Percentiles rank a stretch among this genome's conserved stretches.
Conservation (phyloP, 2,888 invertebrate genomes). For the Philaethria dido region DNA sequence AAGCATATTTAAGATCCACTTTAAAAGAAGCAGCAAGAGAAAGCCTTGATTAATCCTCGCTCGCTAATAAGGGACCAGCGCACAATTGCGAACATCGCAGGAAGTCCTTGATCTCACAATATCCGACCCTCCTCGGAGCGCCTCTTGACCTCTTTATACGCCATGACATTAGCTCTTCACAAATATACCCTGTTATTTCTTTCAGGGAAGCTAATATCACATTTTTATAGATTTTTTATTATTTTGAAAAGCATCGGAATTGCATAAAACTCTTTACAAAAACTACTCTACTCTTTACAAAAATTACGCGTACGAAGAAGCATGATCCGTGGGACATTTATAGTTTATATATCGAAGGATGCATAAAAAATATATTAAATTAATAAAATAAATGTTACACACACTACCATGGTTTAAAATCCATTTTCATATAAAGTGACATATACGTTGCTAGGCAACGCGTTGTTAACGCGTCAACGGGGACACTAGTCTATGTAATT, state of each 20-base stretch:
- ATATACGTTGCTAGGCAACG: too few species aligned
- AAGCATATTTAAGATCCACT: constrained; percentile 15
- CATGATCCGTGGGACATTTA: too few species aligned
- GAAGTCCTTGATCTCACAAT: constrained; percentile 36
- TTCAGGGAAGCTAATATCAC: background rate
- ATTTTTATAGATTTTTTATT: background rate
- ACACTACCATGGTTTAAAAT: too few species aligned
- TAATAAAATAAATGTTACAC: too few species aligned
- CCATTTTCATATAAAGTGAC: too few species aligned
- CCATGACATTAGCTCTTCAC: constrained; percentile 36
- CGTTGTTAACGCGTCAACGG: too few species aligned
- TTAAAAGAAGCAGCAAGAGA: background rate
- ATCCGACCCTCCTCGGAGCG: constrained; percentile 35
- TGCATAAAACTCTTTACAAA: too few species aligned
- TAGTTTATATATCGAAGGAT: too few species aligned
- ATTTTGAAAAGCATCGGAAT: background rate
- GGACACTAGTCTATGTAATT: too few species aligned
- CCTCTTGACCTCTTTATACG: constrained; percentile 40
- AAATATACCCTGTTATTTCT: constrained; percentile 23
- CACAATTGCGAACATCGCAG: constrained; percentile 26
- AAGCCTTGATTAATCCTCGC: constrained; percentile 12
- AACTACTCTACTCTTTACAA: too few species aligned
- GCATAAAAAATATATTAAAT: too few species aligned
- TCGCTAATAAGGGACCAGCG: constrained; percentile 26
- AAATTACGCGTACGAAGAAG: too few species aligned